phyloP scores from a whole-genome alignment of 2,797 vertebrate genomes.

The Rhinophrynus dorsalis region DNA sequence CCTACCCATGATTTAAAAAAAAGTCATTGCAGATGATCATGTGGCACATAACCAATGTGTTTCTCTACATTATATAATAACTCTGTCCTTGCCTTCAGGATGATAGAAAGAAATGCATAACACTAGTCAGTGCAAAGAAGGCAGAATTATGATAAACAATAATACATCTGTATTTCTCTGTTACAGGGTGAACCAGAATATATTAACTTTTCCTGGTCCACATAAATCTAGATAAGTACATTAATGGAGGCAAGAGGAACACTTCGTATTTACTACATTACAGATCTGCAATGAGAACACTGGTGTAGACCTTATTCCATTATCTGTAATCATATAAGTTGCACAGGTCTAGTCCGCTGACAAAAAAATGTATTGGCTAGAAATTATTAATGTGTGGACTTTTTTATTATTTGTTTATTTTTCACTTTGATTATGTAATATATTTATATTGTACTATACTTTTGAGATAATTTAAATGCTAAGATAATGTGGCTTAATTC shows the following conservation, averaged over 20 bases:
- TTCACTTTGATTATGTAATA: too few species aligned
- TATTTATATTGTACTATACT: too few species aligned
- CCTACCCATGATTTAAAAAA: too few species aligned
- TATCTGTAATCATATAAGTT: neutral
- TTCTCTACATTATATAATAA: neutral
- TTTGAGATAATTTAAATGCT: too few species aligned
- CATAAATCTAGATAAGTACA: neutral
- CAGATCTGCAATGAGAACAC: too few species aligned
- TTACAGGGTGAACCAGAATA: neutral
- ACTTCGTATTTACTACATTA: neutral
- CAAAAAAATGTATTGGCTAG: neutral
- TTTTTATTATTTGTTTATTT: neutral
- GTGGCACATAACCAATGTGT: neutral
- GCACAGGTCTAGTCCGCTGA: neutral
- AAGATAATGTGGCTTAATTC: too few species aligned
- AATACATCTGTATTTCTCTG: neutral
- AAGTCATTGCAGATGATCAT: too few species aligned
- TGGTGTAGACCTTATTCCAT: neutral
- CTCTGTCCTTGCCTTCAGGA: neutral
- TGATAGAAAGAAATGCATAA: neutral
- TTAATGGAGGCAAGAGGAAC: neutral
- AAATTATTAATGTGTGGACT: neutral
- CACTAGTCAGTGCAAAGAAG: neutral
- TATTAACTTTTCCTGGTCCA: neutral
- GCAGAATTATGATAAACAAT: slow-evolving; percentile 4